Conservation (phyloP, 37 sponge, comb jelly and placozoan species). For the Aplysina aerophoba region DNA sequence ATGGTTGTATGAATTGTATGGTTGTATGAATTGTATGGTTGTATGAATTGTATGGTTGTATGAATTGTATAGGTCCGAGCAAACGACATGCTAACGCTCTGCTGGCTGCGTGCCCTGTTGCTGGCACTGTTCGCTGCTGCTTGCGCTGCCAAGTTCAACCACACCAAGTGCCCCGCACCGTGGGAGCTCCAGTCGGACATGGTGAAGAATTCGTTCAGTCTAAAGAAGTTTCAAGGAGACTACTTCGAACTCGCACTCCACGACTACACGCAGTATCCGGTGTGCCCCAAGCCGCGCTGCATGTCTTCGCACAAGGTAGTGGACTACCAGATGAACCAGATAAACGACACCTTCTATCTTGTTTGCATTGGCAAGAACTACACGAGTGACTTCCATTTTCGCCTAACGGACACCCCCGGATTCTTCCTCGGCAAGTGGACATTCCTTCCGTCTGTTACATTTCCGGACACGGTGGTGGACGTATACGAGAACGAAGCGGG, state of each 20-base stretch:
- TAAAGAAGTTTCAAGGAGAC: slow-evolving; percentile 51
- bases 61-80: too few relatives aligned
- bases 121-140: too few relatives aligned
- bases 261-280: slow-evolving; percentile 70
- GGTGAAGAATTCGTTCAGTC: slow-evolving; percentile 44
- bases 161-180: slow-evolving; percentile 55
- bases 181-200: slow-evolving; percentile 63
- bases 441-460: not conserved
- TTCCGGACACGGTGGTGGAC: slow-evolving; percentile 63
- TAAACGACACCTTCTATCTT: slow-evolving; percentile 56
- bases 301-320: slow-evolving; percentile 50
- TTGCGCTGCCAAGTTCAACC: slow-evolving; percentile 41
- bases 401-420: slow-evolving; percentile 44
- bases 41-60: too few relatives aligned
- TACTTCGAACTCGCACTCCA: slow-evolving; percentile 65
- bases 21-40: too few relatives aligned
- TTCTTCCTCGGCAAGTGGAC: slow-evolving; percentile 35
- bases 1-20: too few relatives aligned
- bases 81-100: too few relatives aligned
- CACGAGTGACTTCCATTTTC: slow-evolving; percentile 15
- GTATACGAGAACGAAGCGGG: slow-evolving; percentile 39
- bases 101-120: too few relatives aligned
- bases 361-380: slow-evolving; percentile 40
- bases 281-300: slow-evolving; percentile 56
- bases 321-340: slow-evolving; percentile 23